These are phyloP conservation scores for Astyanax mexicanus DNA, from an alignment of 2,797 vertebrate genomes.

Conservation along the genomic window DNA sequence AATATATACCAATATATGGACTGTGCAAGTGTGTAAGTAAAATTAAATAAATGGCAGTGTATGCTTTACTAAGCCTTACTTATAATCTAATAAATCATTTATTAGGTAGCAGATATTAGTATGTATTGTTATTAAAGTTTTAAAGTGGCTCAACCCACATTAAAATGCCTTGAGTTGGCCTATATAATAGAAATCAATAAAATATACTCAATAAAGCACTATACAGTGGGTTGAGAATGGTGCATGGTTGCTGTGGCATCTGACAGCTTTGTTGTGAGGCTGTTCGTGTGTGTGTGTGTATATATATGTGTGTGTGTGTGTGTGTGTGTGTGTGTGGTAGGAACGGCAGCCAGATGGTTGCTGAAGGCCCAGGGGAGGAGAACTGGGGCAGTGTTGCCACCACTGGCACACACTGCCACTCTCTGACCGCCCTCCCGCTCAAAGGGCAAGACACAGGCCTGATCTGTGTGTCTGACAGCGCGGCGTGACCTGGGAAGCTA, in stretches of 20 bases:
- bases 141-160: no score
- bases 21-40: no score
- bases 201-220: no score
- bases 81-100: no score
- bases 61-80: no score
- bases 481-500: conserved; percentile 53
- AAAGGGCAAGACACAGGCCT: conserved; percentile 48
- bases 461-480: conserved; percentile 28
- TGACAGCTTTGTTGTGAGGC: conserved; percentile 73
- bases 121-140: no score
- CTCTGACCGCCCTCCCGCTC: conserved; percentile 58
- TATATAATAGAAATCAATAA: no score
- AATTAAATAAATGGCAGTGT: no score
- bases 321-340: conserved; percentile 64
- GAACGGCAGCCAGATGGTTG: conserved; percentile 79
- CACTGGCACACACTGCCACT: conserved; percentile 56
- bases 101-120: no score
- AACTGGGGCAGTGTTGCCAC: conserved; percentile 54
- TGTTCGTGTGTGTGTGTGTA: conserved; percentile 59
- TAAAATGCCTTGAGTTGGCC: no score
- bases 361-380: conserved; percentile 65
- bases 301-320: conserved; percentile 29
- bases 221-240: conserved; percentile 39
- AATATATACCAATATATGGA: no score
- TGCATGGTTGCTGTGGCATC: conserved; percentile 68